Conservation (phyloP, 2,797 vertebrate genomes). For the Eospalax fontanierii region DNA sequence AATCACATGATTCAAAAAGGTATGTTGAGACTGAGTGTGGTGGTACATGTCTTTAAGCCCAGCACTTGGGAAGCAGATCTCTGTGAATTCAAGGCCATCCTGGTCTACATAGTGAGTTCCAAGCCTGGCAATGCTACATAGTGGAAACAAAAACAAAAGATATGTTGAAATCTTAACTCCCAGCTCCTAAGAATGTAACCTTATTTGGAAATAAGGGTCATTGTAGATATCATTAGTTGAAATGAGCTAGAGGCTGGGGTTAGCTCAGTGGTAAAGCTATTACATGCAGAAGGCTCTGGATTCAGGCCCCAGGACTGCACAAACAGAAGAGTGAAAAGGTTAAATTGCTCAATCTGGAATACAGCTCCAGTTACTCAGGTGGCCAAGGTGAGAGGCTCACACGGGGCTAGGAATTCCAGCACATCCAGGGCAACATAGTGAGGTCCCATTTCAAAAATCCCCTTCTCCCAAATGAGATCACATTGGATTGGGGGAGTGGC, state of each 20-base stretch:
- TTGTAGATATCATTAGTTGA: slow-evolving; percentile 2
- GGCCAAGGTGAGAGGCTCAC: neutral
- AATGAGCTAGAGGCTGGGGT: neutral
- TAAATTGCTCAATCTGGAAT: neutral
- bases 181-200: neutral
- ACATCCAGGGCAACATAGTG: neutral
- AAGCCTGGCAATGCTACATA: too few relatives aligned
- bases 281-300: neutral
- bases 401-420: neutral
- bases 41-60: neutral
- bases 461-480: neutral
- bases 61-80: too few relatives aligned
- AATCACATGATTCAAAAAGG: slow-evolving; percentile 5
- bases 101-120: too few relatives aligned
- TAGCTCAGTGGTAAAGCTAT: neutral
- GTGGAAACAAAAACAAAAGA: neutral
- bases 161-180: neutral
- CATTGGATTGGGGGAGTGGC: neutral
- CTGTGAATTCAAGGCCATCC: neutral
- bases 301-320: neutral
- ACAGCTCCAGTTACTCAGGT: neutral
- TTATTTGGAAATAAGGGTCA: slow-evolving; percentile 29
- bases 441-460: neutral
- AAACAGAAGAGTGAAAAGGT: neutral
- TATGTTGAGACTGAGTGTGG: neutral